Conservation (phyloP, 2,113 vertebrate genomes). For the Oncorhynchus kisutch region DNA sequence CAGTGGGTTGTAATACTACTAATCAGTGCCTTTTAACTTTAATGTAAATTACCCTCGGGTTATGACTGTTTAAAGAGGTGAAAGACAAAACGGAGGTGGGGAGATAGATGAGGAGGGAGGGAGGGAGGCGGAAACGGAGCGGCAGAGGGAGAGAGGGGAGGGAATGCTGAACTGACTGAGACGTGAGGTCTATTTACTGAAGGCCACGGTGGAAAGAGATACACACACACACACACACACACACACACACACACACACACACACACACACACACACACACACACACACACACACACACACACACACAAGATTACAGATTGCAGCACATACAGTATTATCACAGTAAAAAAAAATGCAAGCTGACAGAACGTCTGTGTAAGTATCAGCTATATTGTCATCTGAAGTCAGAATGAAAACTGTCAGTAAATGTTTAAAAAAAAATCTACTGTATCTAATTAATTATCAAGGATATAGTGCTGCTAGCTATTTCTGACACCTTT, state of each 20-base stretch:
- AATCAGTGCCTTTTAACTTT: conserved; percentile 72
- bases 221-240: conserved; percentile 17
- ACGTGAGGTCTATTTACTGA: conserved; percentile 45
- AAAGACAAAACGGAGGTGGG: conserved; percentile 66
- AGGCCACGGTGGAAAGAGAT: conserved; percentile 19
- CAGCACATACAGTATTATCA: conserved; percentile 7
- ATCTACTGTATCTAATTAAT: too few species aligned
- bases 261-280: conserved; percentile 24
- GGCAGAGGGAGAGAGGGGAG: conserved; percentile 30
- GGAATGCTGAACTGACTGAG: conserved; percentile 46
- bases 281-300: conserved; percentile 16
- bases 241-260: conserved; percentile 23
- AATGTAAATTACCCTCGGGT: conserved; percentile 68
- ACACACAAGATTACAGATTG: conserved; percentile 1
- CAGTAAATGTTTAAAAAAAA: too few species aligned
- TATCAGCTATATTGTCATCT: too few species aligned
- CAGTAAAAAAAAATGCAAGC: too few species aligned
- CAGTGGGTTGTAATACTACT: conserved; percentile 69
- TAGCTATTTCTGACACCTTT: too few species aligned
- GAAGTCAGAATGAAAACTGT: too few species aligned
- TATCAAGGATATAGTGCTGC: too few species aligned
- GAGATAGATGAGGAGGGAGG: neutral
- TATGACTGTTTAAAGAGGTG: conserved; percentile 77
- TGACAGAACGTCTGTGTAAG: too few species aligned
- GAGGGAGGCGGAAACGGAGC: neutral